phyloP scores from a whole-genome alignment of 2,113 vertebrate genomes.

The Sturnus vulgaris region DNA sequence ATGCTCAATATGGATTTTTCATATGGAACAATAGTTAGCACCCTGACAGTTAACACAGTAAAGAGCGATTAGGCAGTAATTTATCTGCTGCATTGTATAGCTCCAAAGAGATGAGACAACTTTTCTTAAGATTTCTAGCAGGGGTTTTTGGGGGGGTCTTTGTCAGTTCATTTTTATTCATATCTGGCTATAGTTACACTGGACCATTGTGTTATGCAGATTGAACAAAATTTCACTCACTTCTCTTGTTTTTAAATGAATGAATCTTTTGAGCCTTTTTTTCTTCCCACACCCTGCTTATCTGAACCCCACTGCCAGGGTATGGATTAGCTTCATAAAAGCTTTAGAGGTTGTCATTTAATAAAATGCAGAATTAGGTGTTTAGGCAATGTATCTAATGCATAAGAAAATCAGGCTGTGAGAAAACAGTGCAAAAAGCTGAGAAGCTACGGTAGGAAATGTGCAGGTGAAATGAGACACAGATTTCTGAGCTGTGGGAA shows the following conservation, averaged over 20 bases:
- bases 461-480: background rate
- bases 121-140: constrained; percentile 2
- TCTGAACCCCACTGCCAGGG: background rate
- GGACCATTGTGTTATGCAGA: background rate
- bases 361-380: background rate
- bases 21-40: background rate
- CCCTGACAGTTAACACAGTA: background rate
- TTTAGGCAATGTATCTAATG: background rate
- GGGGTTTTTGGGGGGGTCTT: background rate
- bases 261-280: background rate
- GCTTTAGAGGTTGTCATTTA: background rate
- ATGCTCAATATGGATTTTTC: constrained; percentile 16
- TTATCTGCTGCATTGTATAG: background rate
- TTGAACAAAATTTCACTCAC: background rate
- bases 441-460: background rate
- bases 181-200: background rate
- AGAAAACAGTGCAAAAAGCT: background rate
- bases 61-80: constrained; percentile 8
- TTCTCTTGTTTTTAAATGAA: background rate
- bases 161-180: background rate
- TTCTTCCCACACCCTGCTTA: background rate
- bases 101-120: background rate
- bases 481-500: background rate
- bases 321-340: background rate
- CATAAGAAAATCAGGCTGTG: background rate